A percentile compares a stretch with the other conserved stretches of the same genome.
Evolutionary conservation across 2,888 invertebrate genomes (phyloP).

Genomic region (Rhyacophila evoluta): DNA sequence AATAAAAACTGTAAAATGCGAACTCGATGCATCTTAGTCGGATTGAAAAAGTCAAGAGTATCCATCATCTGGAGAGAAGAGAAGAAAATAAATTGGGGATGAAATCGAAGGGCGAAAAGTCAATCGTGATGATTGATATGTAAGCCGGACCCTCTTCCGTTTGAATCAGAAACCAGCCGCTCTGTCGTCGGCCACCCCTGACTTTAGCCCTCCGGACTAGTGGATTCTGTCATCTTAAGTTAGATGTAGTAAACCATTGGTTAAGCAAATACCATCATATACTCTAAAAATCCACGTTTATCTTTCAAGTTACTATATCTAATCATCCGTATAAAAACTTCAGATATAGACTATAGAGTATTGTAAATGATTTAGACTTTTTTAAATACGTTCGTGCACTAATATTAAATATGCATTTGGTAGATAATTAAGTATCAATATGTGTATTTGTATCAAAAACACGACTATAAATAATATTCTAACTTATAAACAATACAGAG

Average conservation of each 20-base stretch:
- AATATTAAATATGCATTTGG: too few species aligned
- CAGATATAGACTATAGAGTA: too few species aligned
- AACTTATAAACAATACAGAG: too few species aligned
- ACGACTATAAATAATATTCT: too few species aligned
- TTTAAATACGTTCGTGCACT: too few species aligned
- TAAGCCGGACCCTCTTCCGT: conserved; percentile 39
- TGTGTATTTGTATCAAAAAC: too few species aligned
- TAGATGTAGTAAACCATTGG: neutral
- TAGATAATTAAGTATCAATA: too few species aligned
- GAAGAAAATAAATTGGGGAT: conserved; percentile 53
- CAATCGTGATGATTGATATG: conserved; percentile 55
- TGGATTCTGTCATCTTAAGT: conserved; percentile 1
- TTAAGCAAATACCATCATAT: too few species aligned
- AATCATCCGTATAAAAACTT: too few species aligned
- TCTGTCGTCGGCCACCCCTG: neutral
- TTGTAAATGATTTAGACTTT: too few species aligned
- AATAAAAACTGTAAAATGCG: neutral
- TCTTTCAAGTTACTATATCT: too few species aligned
- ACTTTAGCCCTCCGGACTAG: conserved; percentile 17
- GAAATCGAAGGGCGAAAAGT: conserved; percentile 52
- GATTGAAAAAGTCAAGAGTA: conserved; percentile 40
- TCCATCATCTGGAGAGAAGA: conserved; percentile 42
- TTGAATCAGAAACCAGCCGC: conserved; percentile 15
- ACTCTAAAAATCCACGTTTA: too few species aligned
- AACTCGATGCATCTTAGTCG: conserved; percentile 1